Conservation (phyloP, 2,113 vertebrate genomes). For the Brachyistius frenatus region DNA sequence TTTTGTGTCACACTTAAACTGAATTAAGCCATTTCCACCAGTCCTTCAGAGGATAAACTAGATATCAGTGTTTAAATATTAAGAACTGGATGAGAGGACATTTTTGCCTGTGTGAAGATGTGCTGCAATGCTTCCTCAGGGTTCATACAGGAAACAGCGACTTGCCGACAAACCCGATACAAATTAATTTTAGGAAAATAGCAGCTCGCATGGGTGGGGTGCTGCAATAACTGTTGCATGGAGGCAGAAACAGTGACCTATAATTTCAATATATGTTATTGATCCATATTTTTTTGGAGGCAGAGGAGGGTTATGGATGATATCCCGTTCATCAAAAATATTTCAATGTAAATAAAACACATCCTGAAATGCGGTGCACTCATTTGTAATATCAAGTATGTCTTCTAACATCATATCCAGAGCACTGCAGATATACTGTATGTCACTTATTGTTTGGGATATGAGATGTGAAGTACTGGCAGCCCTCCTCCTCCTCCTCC, state of each 20-base stretch:
- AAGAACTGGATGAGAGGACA: background rate
- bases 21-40: background rate
- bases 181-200: conserved; percentile 47
- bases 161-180: conserved; percentile 20
- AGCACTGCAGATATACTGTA: conserved; percentile 28
- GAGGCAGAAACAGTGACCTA: conserved; percentile 22
- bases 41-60: conserved; percentile 5
- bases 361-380: conserved; percentile 5
- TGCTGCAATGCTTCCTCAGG: conserved; percentile 5
- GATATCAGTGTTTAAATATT: conserved; percentile 13
- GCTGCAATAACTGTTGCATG: background rate
- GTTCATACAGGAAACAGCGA: conserved; percentile 1
- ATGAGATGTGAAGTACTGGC: conserved; percentile 52
- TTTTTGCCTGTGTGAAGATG: conserved; percentile 1
- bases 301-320: background rate
- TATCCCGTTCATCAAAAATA: conserved; percentile 1
- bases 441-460: conserved; percentile 52
- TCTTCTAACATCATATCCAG: conserved; percentile 13
- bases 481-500: conserved; percentile 35
- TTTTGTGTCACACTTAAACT: conserved; percentile 3
- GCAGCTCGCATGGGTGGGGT: conserved; percentile 6
- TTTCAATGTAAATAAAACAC: conserved; percentile 1
- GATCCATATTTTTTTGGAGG: conserved; percentile 4
- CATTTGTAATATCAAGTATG: conserved; percentile 7
- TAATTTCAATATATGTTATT: conserved; percentile 11